Evolutionary conservation across 2,113 vertebrate species (phyloP).

Genomic region (Caretta caretta): DNA sequence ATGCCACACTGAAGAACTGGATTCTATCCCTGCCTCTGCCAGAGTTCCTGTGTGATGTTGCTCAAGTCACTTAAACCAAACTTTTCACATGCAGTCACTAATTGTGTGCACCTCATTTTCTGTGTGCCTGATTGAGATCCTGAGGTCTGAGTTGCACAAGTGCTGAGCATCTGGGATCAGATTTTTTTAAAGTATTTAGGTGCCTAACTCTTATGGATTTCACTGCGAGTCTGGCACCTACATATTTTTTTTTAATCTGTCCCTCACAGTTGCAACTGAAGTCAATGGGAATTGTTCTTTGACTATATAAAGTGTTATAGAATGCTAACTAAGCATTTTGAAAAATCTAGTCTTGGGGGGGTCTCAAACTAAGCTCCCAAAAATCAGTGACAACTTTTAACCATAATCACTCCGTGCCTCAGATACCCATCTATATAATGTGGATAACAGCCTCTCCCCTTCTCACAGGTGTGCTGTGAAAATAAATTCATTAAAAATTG

Average conservation of each 20-base stretch:
- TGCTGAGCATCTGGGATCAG: not conserved
- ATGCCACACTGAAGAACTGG: not conserved
- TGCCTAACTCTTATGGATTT: no score
- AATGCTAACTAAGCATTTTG: not conserved
- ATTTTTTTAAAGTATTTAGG: no score
- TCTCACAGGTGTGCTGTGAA: not conserved
- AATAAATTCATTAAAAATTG: not conserved
- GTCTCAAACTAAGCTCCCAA: not conserved
- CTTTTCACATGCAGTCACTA: not conserved
- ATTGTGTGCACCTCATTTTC: not conserved
- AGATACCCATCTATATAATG: no score
- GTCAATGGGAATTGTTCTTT: not conserved
- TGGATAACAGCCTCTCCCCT: not conserved
- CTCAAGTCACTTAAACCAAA: not conserved
- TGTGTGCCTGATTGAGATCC: not conserved
- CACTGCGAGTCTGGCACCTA: no score
- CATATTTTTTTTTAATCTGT: no score
- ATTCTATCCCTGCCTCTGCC: not conserved
- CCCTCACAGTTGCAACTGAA: not conserved
- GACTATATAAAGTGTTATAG: not conserved
- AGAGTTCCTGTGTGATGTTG: not conserved
- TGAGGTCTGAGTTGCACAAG: fast-evolving
- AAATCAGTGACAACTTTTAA: not conserved
- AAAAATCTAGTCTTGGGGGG: not conserved
- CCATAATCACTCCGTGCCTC: not conserved